Conservation (phyloP, 2,888 invertebrate genomes). For the Dicyrtomina minuta region DNA sequence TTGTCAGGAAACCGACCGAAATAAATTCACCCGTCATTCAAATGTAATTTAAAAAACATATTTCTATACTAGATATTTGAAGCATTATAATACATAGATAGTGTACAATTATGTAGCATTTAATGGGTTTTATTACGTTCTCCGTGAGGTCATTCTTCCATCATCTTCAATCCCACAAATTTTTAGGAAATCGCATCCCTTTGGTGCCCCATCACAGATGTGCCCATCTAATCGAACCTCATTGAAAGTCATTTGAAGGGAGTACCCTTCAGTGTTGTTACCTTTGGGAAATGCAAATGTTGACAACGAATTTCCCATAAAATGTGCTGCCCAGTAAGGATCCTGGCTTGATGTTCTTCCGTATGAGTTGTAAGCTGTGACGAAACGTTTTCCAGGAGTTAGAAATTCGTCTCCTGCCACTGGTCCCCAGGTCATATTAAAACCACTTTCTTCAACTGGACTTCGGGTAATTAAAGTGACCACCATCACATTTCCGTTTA, state of each 20-base stretch:
- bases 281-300: constrained; percentile 23
- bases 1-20: no score
- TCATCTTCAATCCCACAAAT: background rate
- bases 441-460: background rate
- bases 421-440: background rate
- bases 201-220: no score
- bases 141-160: no score
- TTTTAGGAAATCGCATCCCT: background rate
- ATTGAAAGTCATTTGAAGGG: constrained; percentile 1
- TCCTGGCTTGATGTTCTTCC: background rate
- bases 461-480: background rate
- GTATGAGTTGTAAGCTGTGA: constrained; percentile 8
- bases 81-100: no score
- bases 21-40: no score
- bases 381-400: background rate
- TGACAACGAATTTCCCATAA: constrained; percentile 21
- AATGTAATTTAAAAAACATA: no score
- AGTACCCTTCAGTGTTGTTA: constrained; percentile 14
- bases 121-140: no score
- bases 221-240: no score
- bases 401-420: background rate
- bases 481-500: background rate
- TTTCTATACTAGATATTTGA: no score
- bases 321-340: constrained; percentile 22
- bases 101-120: no score